phyloP scores from a whole-genome alignment of 2,113 vertebrate genomes.

The Chinchilla lanigera region DNA sequence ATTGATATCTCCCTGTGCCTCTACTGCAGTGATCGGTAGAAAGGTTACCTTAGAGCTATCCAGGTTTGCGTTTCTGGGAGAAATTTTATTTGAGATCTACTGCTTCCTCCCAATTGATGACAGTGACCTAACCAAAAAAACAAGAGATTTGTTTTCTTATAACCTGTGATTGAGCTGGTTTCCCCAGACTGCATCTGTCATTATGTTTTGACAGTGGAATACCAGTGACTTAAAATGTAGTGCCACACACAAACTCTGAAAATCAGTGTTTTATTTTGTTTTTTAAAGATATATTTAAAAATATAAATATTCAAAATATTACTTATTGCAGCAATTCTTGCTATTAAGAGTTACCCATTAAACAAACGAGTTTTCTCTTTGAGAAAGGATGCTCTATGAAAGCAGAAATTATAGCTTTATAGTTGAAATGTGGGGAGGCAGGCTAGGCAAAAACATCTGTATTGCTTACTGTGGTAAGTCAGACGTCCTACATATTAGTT shows the following conservation, averaged over 20 bases:
- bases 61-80: background rate
- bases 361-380: background rate
- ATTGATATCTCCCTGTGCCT: background rate
- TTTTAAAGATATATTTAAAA: background rate
- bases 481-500: background rate
- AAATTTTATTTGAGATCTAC: conserved; percentile 15
- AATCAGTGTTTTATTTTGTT: conserved; percentile 14
- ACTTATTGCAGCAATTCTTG: background rate
- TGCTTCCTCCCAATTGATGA: background rate
- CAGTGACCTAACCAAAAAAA: background rate
- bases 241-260: conserved; percentile 21
- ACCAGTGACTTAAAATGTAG: background rate
- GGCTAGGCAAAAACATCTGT: conserved; percentile 12
- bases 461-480: background rate
- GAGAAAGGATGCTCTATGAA: conserved; percentile 20
- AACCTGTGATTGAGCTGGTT: background rate
- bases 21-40: conserved; percentile 11
- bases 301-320: background rate
- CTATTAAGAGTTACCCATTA: background rate
- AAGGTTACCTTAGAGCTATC: background rate
- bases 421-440: background rate
- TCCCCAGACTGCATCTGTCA: background rate
- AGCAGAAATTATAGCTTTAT: background rate
- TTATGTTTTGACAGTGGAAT: background rate
- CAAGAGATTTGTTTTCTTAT: background rate